These are phyloP conservation scores for Drosophila fungiperda DNA, from an alignment of 2,888 invertebrate species.

Conservation along the genomic window DNA sequence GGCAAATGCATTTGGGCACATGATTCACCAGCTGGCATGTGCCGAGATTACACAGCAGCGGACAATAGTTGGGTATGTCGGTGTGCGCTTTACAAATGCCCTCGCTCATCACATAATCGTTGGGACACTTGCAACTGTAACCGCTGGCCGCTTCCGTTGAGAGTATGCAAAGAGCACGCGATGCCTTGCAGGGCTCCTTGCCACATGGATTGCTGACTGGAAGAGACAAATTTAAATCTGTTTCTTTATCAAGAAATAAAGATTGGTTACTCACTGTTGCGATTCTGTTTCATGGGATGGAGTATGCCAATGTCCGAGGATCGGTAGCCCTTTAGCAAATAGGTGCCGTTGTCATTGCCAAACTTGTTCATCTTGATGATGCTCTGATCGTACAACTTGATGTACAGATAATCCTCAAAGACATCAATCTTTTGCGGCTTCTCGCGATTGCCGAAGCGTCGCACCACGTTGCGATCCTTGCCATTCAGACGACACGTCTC, in stretches of 20 bases:
- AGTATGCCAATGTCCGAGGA: conserved; percentile 89
- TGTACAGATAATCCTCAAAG: conserved; percentile 90
- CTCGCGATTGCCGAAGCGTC: conserved; percentile 86
- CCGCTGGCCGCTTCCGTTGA: conserved; percentile 84
- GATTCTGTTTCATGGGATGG: conserved; percentile 88
- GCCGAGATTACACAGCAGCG: conserved; percentile 88
- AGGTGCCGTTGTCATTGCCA: conserved; percentile 87
- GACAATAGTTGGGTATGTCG: conserved; percentile 85
- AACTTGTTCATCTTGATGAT: conserved; percentile 89
- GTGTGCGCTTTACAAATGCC: conserved; percentile 80
- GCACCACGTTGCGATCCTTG: conserved; percentile 87
- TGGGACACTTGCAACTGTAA: conserved; percentile 87
- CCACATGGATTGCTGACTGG: conserved; percentile 87
- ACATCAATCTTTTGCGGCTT: conserved; percentile 90
- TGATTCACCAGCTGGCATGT: conserved; percentile 86
- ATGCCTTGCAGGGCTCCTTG: conserved; percentile 87
- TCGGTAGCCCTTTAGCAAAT: conserved; percentile 87
- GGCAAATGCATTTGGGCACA: conserved; percentile 88
- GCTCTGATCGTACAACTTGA: conserved; percentile 88
- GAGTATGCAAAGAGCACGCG: conserved; percentile 88
- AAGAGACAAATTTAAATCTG: background rate
- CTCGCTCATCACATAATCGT: conserved; percentile 85
- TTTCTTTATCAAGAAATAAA: background rate
- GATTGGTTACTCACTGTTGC: conserved; percentile 83
- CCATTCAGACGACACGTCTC: conserved; percentile 90